Percentiles rank a stretch among this genome's conserved stretches.
phyloP scores from a whole-genome alignment of 2,797 vertebrate species.

The Urophycis tenuis region DNA sequence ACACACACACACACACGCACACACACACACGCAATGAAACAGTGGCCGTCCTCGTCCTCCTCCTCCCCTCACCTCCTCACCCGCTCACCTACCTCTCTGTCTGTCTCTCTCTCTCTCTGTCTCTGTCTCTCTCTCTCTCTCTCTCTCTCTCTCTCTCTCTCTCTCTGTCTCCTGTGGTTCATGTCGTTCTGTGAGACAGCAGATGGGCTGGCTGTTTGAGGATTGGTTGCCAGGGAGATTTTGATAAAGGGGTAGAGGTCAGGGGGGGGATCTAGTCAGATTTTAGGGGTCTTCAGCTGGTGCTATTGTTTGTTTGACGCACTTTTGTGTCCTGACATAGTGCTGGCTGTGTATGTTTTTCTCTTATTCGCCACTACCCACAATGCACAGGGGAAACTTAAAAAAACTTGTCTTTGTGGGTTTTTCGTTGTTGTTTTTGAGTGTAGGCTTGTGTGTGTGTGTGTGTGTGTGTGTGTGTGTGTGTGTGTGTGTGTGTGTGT shows the following conservation, averaged over 20 bases:
- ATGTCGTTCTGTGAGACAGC: constrained; percentile 58
- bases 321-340: not conserved
- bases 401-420: too few relatives aligned
- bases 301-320: constrained; percentile 29
- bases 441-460: too few relatives aligned
- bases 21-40: not conserved
- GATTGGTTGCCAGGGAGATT: constrained; percentile 59
- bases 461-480: not conserved
- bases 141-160: too few relatives aligned
- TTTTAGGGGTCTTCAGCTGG: constrained; percentile 38
- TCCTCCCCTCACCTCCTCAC: too few relatives aligned
- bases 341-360: not conserved
- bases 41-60: too few relatives aligned
- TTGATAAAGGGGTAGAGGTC: constrained; percentile 40
- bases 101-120: constrained; percentile 28
- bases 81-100: too few relatives aligned
- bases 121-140: too few relatives aligned
- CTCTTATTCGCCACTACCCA: not conserved
- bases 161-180: constrained; percentile 34
- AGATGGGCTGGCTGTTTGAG: constrained; percentile 57
- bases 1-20: too few relatives aligned
- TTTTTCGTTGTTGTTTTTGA: too few relatives aligned
- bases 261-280: not conserved
- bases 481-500: too few relatives aligned
- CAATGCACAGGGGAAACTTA: not conserved